Evolutionary conservation across 30 jellyfish, hydroid and myxozoan genomes (phyloP), one percentile per base, ranked within the genome.

Genomic region (Aurelia coerulea): DNA sequence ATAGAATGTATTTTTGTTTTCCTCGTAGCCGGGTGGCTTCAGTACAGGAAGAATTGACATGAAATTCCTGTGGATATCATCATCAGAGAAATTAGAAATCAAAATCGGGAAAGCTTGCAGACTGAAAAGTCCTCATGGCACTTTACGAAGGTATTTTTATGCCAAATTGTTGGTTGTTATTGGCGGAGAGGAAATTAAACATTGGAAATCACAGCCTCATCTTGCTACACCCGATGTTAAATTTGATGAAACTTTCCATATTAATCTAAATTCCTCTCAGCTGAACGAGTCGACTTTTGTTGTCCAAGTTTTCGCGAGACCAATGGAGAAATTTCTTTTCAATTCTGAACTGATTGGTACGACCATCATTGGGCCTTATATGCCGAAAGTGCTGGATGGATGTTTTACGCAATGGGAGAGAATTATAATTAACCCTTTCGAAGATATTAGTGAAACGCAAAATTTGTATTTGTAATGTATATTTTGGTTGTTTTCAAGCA

Each of bases 361-460:
- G 23, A 76, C 97, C 29, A 90, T 89, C 2, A 95, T 95, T 74
- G 97, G 99, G 0, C 99, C 99, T 66, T 95, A 95, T 67, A 95
- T 95, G 99, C 74, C 87, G 35, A 91, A 80, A 42, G 90, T 59
- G 41, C 52, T 51, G n/a, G 56, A 46, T 1, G 58, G 79, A 16
- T 56, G 84, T 10, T 65, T 85, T 39, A 81, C 97, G 11, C 99
- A 95, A 33, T 95, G 99, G 99, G 99, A 95, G 53, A 90, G 73
- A 49, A 59, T 95, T 68, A 68, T 95, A 10, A 88, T 95, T 12
- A 88, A 75, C 15, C 99, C 97, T 13, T 51, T 90, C 11, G 96
- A 88, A 59, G 99, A 94, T 39, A 50, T 83, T 5, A 31, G 75
- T 14, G 97, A 85, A 29, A 50, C 68, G 10, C 99, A 94, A 42